phyloP scores from a whole-genome alignment of 35 echinoderm and acorn worm species.

The Amphiura filiformis region DNA sequence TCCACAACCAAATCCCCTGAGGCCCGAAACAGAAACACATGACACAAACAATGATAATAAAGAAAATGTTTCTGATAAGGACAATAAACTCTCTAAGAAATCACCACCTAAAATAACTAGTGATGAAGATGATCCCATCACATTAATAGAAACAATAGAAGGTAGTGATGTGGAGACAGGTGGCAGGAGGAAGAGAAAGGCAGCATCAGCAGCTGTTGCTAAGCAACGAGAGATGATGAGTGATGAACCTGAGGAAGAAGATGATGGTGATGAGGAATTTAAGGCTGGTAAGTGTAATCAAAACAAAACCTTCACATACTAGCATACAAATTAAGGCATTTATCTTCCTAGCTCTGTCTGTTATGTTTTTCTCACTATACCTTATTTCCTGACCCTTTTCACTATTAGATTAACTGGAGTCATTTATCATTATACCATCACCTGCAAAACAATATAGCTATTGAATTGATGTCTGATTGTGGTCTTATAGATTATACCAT shows the following conservation, averaged over 20 bases:
- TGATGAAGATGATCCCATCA: conserved; percentile 10
- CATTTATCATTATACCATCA: no score
- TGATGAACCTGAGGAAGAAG: conserved; percentile 8
- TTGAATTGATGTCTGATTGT: no score
- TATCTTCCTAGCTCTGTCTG: no score
- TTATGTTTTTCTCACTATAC: no score
- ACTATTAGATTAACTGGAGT: no score
- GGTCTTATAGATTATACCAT: no score
- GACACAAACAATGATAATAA: conserved; percentile 9
- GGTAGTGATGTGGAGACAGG: conserved; percentile 19
- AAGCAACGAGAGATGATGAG: conserved; percentile 46
- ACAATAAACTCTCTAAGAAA: not conserved
- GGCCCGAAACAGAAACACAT: not conserved
- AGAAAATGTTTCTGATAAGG: not conserved
- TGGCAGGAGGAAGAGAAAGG: conserved; percentile 25
- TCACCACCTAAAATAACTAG: not conserved
- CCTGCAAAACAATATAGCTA: no score
- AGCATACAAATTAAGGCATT: no score
- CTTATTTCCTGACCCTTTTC: no score
- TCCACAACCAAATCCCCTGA: not conserved
- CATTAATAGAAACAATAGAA: conserved; percentile 30
- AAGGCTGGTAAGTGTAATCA: conserved; percentile 13
- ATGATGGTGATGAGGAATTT: conserved; percentile 37
- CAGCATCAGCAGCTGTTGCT: conserved; percentile 38
- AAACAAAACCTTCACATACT: no score